Base-by-base conservation (phyloP, 2,888 invertebrate species). In the Apeira syringaria region DNA sequence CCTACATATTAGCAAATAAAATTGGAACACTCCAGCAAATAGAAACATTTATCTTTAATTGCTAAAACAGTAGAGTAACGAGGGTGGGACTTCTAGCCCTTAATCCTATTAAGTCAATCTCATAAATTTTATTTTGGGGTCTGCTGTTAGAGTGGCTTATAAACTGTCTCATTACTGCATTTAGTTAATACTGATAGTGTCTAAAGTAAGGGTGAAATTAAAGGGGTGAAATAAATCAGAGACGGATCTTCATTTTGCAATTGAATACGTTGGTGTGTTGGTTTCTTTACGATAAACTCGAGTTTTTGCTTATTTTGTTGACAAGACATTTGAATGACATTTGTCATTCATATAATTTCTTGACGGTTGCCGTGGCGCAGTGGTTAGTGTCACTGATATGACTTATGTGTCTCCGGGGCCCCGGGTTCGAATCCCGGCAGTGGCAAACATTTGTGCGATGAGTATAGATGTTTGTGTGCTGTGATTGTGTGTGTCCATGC, bases 71-170 rank as follows among this genome's bases (percentile, higher is more conserved):
- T 26, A 30, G 18, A 9, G 37, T 39, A 39, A 46, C 39, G 35
- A 35, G 39, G 39, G 39, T 24, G 24, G 39, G 44, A 43, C 15
- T 45, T 31, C 41, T 33, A 30, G 47, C 47, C 42, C 48, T 51
- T 53, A 56, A 53, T 56, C 56, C 53, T 38, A 52, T 53, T 56
- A 56, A 56, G 47, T 53, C 52, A 45, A 56, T 53, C 56, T 60
- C 69, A 69, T 74, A 71, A 71, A 74, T 74, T 74, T 66, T 63
- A 68, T 72, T 71, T 58, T 51, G 59, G 55, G 64, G 61, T 54
- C 50, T 52, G 52, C 50, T 54, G 44, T 53, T 49, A 29, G 56
- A 57, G 58, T 56, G 58, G 68, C 64, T 68, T 74, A 68, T 68
- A 64, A 70, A 74, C 67, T 62, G 68, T 62, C 70, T 74, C 67